Conservation (phyloP, 1,140 invertebrate genomes). For the Akabosia matsudoensis region DNA sequence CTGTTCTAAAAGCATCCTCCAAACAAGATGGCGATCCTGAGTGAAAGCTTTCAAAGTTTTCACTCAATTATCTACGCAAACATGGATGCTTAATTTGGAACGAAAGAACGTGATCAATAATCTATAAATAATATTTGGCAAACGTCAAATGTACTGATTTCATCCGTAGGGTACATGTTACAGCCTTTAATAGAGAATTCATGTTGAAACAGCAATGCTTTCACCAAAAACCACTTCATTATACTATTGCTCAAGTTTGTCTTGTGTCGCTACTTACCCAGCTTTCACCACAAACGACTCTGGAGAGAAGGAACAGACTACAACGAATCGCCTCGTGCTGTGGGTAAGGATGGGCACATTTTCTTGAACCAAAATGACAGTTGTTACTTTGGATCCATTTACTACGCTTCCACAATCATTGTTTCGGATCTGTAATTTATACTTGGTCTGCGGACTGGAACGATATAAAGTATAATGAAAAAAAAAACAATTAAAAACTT, state of each 20-base stretch:
- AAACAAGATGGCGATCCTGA: no score
- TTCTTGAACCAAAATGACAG: slow-evolving; percentile 75
- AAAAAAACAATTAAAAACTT: neutral
- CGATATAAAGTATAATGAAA: neutral
- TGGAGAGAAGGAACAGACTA: slow-evolving; percentile 72
- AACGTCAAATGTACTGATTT: no score
- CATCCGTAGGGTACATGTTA: no score
- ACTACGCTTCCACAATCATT: slow-evolving; percentile 70
- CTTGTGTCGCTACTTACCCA: slow-evolving; percentile 54
- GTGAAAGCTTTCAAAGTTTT: no score
- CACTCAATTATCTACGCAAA: no score
- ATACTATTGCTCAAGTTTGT: neutral
- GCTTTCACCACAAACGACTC: slow-evolving; percentile 73
- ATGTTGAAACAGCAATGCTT: no score
- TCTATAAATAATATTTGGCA: no score
- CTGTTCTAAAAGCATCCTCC: no score
- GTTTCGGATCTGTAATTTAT: slow-evolving; percentile 70
- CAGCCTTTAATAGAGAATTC: no score
- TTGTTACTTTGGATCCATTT: slow-evolving; percentile 68
- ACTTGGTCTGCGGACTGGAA: slow-evolving; percentile 63
- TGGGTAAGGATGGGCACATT: slow-evolving; percentile 75
- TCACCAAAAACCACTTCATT: no score
- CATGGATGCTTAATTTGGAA: no score
- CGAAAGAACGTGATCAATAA: no score
- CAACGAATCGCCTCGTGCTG: slow-evolving; percentile 71